These are phyloP conservation scores for Heliconius himera DNA, from an alignment of 1,140 invertebrate species.

Conservation along the genomic window DNA sequence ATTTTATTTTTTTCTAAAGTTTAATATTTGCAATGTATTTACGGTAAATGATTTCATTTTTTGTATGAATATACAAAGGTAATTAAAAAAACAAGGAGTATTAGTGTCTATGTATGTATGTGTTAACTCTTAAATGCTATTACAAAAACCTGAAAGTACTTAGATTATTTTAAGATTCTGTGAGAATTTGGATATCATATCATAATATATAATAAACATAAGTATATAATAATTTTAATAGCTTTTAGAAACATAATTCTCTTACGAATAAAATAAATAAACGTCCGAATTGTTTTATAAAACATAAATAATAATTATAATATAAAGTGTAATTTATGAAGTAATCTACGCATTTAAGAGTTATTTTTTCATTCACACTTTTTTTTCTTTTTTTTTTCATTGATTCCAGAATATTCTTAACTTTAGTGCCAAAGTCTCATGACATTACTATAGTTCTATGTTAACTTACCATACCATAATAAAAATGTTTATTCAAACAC, in stretches of 20 bases:
- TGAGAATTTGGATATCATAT: background rate
- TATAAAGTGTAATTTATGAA: background rate
- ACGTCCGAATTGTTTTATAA: no score
- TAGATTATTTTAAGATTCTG: background rate
- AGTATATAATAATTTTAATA: no score
- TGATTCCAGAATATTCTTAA: background rate
- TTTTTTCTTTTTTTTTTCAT: background rate
- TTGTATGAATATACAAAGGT: no score
- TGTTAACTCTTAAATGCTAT: slow-evolving; percentile 10
- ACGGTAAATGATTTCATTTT: background rate
- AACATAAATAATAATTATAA: no score
- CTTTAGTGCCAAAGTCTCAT: background rate
- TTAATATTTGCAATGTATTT: background rate
- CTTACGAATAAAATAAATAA: no score
- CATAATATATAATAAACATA: background rate
- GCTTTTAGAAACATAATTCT: no score
- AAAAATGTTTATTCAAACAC: slow-evolving; percentile 10
- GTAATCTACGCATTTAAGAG: background rate
- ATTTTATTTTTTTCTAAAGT: background rate
- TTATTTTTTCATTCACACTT: background rate
- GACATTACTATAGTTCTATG: background rate
- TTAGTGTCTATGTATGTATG: background rate
- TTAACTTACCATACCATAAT: background rate
- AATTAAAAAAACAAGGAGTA: no score
- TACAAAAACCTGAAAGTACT: no score